These are phyloP conservation scores for Aphyosemion australe DNA, from an alignment of 2,113 vertebrate species.

Conservation along the genomic window DNA sequence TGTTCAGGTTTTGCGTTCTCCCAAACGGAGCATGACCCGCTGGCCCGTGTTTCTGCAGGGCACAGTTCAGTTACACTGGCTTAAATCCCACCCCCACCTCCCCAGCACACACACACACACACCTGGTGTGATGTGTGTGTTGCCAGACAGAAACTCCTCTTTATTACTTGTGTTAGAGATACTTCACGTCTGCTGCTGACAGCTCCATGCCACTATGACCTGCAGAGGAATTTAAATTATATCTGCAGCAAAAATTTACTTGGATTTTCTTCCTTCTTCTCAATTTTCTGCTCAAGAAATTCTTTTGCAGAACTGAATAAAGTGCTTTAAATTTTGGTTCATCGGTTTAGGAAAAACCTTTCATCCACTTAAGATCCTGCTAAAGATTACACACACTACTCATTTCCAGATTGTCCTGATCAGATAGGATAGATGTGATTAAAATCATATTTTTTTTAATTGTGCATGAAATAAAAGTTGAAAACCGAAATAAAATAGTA, in stretches of 20 bases:
- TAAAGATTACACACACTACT: too few relatives aligned
- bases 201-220: background rate
- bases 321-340: slow-evolving; percentile 16
- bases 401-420: background rate
- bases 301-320: background rate
- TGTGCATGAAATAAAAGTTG: too few relatives aligned
- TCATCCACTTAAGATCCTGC: slow-evolving; percentile 15
- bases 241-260: background rate
- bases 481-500: background rate
- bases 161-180: slow-evolving; percentile 35
- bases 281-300: background rate
- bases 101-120: too few relatives aligned
- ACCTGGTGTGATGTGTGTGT: slow-evolving; percentile 27
- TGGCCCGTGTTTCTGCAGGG: slow-evolving; percentile 54
- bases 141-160: slow-evolving; percentile 23
- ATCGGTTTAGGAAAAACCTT: background rate
- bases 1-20: slow-evolving; percentile 72
- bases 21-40: slow-evolving; percentile 54
- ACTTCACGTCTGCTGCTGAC: slow-evolving; percentile 14
- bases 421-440: too few relatives aligned
- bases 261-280: background rate
- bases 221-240: background rate
- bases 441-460: too few relatives aligned
- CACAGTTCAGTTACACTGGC: slow-evolving; percentile 38
- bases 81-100: slow-evolving; percentile 15